A percentile compares a stretch with the other conserved stretches of the same genome.
Conservation (phyloP, 2,888 invertebrate species). For the Caenorhabditis drosophilae region DNA sequence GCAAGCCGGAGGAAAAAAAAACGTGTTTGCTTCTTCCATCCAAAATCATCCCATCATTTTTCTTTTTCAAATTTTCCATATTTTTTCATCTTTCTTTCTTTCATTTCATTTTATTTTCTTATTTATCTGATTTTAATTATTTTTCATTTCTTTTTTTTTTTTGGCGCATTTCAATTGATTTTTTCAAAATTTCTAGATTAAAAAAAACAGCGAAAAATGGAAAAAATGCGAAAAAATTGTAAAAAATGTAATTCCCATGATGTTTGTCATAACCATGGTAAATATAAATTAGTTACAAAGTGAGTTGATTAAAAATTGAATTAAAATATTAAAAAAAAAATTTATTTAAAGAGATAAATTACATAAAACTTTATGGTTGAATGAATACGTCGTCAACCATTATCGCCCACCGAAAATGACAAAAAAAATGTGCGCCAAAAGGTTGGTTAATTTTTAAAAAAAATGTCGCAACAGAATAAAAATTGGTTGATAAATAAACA, state of each 20-base stretch:
- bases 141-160: too few relatives aligned
- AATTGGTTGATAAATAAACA: background rate
- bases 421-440: slow-evolving; percentile 84
- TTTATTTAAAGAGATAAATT: slow-evolving; percentile 48
- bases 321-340: background rate
- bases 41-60: too few relatives aligned
- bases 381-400: slow-evolving; percentile 61
- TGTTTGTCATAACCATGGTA: slow-evolving; percentile 39
- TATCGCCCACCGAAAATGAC: slow-evolving; percentile 74
- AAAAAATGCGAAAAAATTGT: slow-evolving; percentile 26
- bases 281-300: slow-evolving; percentile 38
- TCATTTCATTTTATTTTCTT: too few relatives aligned
- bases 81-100: too few relatives aligned
- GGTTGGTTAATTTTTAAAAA: slow-evolving; percentile 73
- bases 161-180: too few relatives aligned
- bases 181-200: too few relatives aligned
- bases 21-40: too few relatives aligned
- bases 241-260: slow-evolving; percentile 23
- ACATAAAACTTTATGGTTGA: slow-evolving; percentile 60
- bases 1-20: too few relatives aligned
- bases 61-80: too few relatives aligned
- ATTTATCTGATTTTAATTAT: too few relatives aligned
- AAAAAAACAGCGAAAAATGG: too few relatives aligned
- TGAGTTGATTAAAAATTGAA: slow-evolving; percentile 11
- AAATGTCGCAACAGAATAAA: background rate